A percentile compares a stretch with the other conserved stretches of the same genome.
Evolutionary conservation across 1,140 invertebrate species (phyloP).

Genomic region (Forficula auricularia): DNA sequence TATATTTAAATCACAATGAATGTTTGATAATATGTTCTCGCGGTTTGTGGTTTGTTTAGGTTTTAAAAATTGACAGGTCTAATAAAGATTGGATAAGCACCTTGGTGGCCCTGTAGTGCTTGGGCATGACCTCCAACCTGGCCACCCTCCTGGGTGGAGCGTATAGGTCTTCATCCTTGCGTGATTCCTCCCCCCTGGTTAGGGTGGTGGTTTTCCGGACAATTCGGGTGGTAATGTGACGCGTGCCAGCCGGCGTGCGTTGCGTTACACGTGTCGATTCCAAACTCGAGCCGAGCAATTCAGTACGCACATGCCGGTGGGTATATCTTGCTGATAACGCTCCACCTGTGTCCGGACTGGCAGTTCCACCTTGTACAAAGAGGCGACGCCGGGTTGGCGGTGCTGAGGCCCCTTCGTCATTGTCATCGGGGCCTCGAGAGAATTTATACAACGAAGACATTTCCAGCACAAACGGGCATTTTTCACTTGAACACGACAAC

Average conservation of each 20-base stretch:
- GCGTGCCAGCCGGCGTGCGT: slow-evolving; percentile 50
- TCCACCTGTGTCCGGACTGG: slow-evolving; percentile 27
- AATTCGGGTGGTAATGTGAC: slow-evolving; percentile 68
- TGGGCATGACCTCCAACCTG: no score
- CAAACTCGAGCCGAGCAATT: slow-evolving; percentile 62
- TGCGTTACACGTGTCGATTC: slow-evolving; percentile 63
- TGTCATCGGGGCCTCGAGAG: slow-evolving; percentile 2
- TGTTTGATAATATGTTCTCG: no score
- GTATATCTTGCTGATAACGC: slow-evolving; percentile 56
- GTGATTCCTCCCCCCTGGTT: slow-evolving; percentile 59
- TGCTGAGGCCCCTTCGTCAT: slow-evolving; percentile 26
- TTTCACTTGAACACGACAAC: no score
- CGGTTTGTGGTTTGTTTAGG: no score
- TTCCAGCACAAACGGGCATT: no score
- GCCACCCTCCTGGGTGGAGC: slow-evolving; percentile 23
- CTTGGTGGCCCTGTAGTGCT: no score
- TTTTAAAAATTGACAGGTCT: no score
- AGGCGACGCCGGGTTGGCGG: slow-evolving; percentile 34
- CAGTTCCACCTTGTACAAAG: slow-evolving; percentile 57
- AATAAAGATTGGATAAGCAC: no score
- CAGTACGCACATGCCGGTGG: slow-evolving; percentile 63
- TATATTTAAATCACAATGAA: no score
- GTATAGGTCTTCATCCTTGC: no score
- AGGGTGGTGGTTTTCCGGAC: slow-evolving; percentile 78
- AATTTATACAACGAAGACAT: neutral